Conservation (phyloP, 2,113 vertebrate genomes). For the Cairina moschata region DNA sequence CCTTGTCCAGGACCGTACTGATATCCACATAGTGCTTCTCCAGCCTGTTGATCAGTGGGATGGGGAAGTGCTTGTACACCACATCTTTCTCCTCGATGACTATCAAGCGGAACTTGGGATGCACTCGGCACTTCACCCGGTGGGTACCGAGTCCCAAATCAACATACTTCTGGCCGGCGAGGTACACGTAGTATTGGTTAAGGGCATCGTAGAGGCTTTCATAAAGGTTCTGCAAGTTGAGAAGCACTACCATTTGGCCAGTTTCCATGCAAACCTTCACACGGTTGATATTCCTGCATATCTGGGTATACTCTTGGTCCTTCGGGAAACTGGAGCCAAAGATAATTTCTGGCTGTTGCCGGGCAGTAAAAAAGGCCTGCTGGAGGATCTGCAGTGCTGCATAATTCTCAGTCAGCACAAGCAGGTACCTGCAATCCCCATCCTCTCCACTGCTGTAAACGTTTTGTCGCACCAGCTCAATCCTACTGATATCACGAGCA, state of each 20-base stretch:
- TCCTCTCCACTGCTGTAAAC: slow-evolving; percentile 77
- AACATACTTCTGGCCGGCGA: slow-evolving; percentile 95
- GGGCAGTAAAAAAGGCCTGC: slow-evolving; percentile 79
- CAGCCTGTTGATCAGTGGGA: slow-evolving; percentile 95
- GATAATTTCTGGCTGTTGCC: slow-evolving; percentile 90
- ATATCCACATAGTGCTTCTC: slow-evolving; percentile 97
- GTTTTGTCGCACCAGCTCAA: slow-evolving; percentile 87
- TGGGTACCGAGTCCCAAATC: slow-evolving; percentile 95
- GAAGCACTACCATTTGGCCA: slow-evolving; percentile 87
- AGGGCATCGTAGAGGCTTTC: slow-evolving; percentile 98
- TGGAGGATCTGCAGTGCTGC: slow-evolving; percentile 92
- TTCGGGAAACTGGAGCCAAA: slow-evolving; percentile 96
- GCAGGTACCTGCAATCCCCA: slow-evolving; percentile 89
- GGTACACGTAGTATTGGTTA: slow-evolving; percentile 95
- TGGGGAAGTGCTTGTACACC: slow-evolving; percentile 91
- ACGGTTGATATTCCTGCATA: slow-evolving; percentile 95
- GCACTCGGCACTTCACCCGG: slow-evolving; percentile 95
- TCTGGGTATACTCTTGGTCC: slow-evolving; percentile 95
- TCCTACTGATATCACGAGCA: slow-evolving; percentile 72
- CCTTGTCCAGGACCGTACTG: slow-evolving; percentile 80
- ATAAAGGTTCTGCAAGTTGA: slow-evolving; percentile 95
- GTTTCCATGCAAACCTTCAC: slow-evolving; percentile 99
- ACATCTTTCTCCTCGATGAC: slow-evolving; percentile 94
- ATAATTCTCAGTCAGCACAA: slow-evolving; percentile 92
- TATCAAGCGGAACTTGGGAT: slow-evolving; percentile 87